Percentiles rank a stretch among this genome's conserved stretches.
These are phyloP conservation scores for Brachyptera risi DNA, from an alignment of 2,888 invertebrate genomes.

Conservation along the genomic window DNA sequence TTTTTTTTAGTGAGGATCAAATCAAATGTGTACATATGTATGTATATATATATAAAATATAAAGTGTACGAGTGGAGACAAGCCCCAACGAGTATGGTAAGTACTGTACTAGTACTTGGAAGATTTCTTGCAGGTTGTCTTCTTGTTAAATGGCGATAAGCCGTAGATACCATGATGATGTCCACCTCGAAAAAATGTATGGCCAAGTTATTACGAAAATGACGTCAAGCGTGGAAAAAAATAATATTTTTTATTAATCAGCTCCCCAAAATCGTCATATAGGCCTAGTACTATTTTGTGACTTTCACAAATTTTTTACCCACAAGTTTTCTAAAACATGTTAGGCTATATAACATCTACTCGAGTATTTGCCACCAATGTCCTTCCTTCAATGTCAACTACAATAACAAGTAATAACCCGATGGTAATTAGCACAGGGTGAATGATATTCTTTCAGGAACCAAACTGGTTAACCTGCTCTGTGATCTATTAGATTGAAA, in stretches of 20 bases:
- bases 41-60: not conserved
- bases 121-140: too few species aligned
- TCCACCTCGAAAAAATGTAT: not conserved
- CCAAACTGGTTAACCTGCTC: not conserved
- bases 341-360: too few species aligned
- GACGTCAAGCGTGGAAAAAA: too few species aligned
- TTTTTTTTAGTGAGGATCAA: too few species aligned
- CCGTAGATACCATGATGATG: not conserved
- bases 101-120: too few species aligned
- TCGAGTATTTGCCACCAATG: not conserved
- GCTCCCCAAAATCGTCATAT: constrained; percentile 1
- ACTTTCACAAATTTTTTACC: constrained; percentile 1
- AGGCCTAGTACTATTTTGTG: constrained; percentile 2
- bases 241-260: not conserved
- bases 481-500: not conserved
- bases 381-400: constrained; percentile 1
- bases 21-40: not conserved
- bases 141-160: not conserved
- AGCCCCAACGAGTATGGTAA: too few species aligned
- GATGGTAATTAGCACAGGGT: not conserved
- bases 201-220: too few species aligned
- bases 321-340: constrained; percentile 1
- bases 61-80: too few species aligned
- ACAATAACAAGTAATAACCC: constrained; percentile 5
- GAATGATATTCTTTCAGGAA: not conserved